These are phyloP conservation scores for Ageneiosus marmoratus DNA, from an alignment of 2,113 vertebrate species.

Conservation along the genomic window DNA sequence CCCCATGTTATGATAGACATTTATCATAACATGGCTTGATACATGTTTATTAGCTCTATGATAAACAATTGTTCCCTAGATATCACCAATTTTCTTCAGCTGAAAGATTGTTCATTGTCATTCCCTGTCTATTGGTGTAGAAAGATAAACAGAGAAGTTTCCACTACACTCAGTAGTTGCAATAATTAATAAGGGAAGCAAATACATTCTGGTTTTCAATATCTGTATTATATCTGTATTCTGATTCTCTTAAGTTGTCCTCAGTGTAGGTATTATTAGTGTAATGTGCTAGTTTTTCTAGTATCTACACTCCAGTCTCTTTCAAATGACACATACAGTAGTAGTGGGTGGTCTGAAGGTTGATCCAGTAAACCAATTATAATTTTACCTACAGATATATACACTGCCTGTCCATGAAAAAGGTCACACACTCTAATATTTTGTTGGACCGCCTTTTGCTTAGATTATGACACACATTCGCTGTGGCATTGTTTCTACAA, in stretches of 20 bases:
- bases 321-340: background rate
- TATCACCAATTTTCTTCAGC: background rate
- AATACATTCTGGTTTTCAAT: background rate
- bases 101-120: background rate
- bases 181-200: background rate
- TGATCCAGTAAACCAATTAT: background rate
- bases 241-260: background rate
- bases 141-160: background rate
- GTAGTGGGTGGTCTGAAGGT: background rate
- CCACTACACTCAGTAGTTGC: background rate
- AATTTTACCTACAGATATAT: background rate
- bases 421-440: too few relatives aligned
- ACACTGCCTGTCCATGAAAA: too few relatives aligned
- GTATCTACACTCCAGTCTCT: background rate
- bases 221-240: background rate
- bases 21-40: background rate
- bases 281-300: background rate
- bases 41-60: background rate
- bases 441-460: too few relatives aligned
- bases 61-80: too few relatives aligned
- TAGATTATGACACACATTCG: too few relatives aligned
- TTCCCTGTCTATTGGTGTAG: background rate
- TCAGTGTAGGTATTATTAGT: background rate
- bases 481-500: too few relatives aligned
- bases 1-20: background rate